Evolutionary conservation across 2,888 invertebrate genomes (phyloP).

Genomic region (Dichetophora obliterata): DNA sequence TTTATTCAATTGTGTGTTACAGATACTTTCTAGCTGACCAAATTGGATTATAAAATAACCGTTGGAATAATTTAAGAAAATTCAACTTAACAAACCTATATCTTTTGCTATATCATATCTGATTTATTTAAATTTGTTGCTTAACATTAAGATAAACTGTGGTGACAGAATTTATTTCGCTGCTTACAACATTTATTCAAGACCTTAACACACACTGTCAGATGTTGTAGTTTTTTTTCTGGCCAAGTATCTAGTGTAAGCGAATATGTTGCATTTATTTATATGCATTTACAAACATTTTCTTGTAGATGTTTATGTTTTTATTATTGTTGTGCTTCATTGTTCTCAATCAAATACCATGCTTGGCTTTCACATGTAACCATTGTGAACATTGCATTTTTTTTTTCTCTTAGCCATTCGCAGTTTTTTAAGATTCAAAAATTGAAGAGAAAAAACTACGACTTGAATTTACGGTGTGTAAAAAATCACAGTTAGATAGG

Average conservation of each 20-base stretch:
- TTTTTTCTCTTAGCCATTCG: no score
- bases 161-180: neutral
- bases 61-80: no score
- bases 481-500: no score
- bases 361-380: no score
- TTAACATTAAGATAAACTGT: neutral
- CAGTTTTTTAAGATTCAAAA: no score
- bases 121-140: neutral
- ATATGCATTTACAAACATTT: slow-evolving; percentile 15
- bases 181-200: neutral
- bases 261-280: slow-evolving; percentile 1
- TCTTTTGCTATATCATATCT: neutral
- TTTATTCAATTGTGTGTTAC: neutral
- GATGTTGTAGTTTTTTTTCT: neutral
- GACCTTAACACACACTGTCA: neutral
- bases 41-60: no score
- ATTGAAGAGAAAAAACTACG: no score
- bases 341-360: no score
- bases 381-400: no score
- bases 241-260: neutral
- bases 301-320: neutral
- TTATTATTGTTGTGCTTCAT: neutral
- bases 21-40: no score
- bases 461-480: no score
- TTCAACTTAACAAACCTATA: no score